phyloP scores from a whole-genome alignment of 2,888 invertebrate species.

The Cryptops parisi region DNA sequence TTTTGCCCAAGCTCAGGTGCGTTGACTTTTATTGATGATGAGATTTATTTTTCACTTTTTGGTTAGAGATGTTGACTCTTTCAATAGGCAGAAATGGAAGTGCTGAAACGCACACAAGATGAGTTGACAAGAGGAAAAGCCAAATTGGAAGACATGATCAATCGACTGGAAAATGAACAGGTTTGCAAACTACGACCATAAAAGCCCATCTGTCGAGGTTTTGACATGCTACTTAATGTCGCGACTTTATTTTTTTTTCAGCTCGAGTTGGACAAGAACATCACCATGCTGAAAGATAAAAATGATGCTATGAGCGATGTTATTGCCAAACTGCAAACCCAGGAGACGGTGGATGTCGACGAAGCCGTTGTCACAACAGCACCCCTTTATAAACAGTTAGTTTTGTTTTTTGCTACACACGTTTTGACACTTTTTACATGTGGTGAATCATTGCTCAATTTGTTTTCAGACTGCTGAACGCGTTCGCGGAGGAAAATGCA shows the following conservation, averaged over 20 bases:
- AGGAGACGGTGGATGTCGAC: slow-evolving; percentile 78
- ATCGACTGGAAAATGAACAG: slow-evolving; percentile 41
- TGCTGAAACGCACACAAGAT: slow-evolving; percentile 67
- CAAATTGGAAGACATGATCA: slow-evolving; percentile 62
- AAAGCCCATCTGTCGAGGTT: too few species aligned
- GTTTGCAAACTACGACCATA: too few species aligned
- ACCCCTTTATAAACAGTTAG: slow-evolving; percentile 85
- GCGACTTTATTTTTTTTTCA: too few species aligned
- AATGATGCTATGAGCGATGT: slow-evolving; percentile 71
- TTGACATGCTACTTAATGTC: too few species aligned
- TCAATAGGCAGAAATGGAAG: slow-evolving; percentile 62
- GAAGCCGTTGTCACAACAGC: slow-evolving; percentile 94
- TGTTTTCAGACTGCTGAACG: slow-evolving; percentile 58
- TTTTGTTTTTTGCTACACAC: slow-evolving; percentile 18
- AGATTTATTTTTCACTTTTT: too few species aligned
- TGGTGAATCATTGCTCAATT: not conserved
- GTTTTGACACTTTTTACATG: not conserved
- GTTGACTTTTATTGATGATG: not conserved
- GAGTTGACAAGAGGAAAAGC: slow-evolving; percentile 71
- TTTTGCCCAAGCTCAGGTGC: slow-evolving; percentile 63
- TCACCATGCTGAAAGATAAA: slow-evolving; percentile 67
- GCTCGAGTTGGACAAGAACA: slow-evolving; percentile 68
- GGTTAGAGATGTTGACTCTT: too few species aligned
- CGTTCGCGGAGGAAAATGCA: slow-evolving; percentile 95
- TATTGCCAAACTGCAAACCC: slow-evolving; percentile 51